Conservation (phyloP, 2,113 vertebrate species). For the Uria lomvia region DNA sequence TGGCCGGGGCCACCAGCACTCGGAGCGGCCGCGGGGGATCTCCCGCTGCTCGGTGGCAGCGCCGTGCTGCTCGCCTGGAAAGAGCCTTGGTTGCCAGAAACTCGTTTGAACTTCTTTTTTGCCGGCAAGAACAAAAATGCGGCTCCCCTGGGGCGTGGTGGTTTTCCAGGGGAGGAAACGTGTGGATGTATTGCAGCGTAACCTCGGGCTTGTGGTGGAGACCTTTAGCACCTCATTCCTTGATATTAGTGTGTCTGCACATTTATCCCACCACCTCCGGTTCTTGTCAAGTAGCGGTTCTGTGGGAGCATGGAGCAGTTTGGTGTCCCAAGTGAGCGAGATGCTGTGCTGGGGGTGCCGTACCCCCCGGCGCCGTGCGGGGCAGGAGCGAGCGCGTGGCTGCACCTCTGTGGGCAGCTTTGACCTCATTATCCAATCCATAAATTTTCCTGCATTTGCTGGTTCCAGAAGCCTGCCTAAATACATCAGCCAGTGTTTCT, state of each 20-base stretch:
- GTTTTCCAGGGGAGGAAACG: not conserved
- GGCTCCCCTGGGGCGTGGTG: not conserved
- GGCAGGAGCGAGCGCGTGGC: not conserved
- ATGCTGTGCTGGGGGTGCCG: not conserved
- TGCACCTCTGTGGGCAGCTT: not conserved
- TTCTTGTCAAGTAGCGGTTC: not conserved
- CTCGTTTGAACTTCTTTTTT: not conserved
- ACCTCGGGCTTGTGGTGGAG: not conserved
- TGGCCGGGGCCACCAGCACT: not conserved
- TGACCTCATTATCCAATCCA: not conserved
- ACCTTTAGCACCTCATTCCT: not conserved
- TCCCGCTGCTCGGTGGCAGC: not conserved
- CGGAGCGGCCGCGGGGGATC: not conserved
- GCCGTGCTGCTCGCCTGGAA: accelerated
- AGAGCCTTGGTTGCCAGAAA: not conserved
- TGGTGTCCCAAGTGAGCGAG: not conserved
- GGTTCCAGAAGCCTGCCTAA: not conserved
- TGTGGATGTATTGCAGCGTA: accelerated
- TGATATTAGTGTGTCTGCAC: accelerated
- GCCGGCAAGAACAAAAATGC: not conserved
- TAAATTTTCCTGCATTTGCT: not conserved
- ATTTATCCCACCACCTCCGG: too few species aligned
- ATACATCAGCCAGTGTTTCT: not conserved
- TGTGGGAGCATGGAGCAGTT: not conserved
- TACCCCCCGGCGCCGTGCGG: not conserved